A percentile compares a stretch with the other conserved stretches of the same genome.
phyloP scores from a whole-genome alignment of 2,113 vertebrate species.

The Chloropsis hardwickii region DNA sequence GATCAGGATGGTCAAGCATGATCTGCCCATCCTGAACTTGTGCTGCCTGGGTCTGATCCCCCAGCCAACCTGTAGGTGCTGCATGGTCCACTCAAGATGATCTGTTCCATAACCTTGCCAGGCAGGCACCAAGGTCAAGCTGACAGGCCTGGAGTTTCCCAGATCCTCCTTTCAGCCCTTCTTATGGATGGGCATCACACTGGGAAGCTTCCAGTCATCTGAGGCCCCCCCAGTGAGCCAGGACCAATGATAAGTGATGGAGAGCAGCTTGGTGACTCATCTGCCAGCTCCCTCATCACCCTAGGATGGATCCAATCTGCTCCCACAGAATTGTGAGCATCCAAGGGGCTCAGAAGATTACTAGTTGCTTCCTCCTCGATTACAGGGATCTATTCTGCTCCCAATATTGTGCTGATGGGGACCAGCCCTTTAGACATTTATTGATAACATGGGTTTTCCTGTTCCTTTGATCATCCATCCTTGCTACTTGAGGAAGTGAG shows the following conservation, averaged over 20 bases:
- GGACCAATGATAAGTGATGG: not conserved
- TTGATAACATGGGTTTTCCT: not conserved
- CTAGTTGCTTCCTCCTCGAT: not conserved
- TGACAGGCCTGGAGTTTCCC: not conserved
- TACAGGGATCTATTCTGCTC: not conserved
- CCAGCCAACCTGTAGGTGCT: not conserved
- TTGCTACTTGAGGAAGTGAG: not conserved
- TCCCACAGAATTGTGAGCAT: not conserved
- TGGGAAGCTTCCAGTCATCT: not conserved
- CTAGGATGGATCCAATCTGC: not conserved
- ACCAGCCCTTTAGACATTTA: not conserved
- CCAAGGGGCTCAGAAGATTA: not conserved
- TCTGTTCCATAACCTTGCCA: not conserved
- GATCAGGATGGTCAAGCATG: not conserved
- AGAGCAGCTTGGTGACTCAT: fast-evolving
- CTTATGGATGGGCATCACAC: not conserved
- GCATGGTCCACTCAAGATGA: fast-evolving
- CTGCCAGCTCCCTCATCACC: not conserved
- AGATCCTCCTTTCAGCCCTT: not conserved
- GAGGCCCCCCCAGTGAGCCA: not conserved
- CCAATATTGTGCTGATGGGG: not conserved
- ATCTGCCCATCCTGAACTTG: fast-evolving
- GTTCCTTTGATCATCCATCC: not conserved
- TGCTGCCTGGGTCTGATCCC: not conserved
- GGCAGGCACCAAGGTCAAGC: not conserved